Evolutionary conservation across 2,113 vertebrate species (phyloP).

Genomic region (Chamaetylas fuelleborni): DNA sequence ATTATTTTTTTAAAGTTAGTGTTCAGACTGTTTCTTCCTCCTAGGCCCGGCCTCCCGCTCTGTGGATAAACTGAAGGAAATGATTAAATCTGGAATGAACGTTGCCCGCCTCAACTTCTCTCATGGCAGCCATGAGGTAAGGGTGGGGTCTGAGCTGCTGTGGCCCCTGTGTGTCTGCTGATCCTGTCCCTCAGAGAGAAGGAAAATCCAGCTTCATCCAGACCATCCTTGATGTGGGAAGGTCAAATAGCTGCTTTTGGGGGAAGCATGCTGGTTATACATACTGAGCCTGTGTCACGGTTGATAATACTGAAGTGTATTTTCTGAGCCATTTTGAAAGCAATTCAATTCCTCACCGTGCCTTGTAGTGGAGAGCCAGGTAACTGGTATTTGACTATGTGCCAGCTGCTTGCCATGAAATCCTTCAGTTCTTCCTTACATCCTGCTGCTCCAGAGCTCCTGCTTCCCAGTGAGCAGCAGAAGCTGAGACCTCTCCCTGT

Average conservation of each 20-base stretch:
- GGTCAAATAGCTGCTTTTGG: not conserved
- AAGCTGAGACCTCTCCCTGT: not conserved
- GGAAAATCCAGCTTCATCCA: not conserved
- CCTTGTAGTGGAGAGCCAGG: not conserved
- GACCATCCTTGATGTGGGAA: not conserved
- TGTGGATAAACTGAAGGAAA: conserved; percentile 88
- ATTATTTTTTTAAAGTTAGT: not conserved
- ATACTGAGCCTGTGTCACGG: rapidly evolving
- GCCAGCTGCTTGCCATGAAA: not conserved
- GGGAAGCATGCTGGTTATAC: not conserved
- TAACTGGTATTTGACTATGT: not conserved
- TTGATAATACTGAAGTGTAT: not conserved
- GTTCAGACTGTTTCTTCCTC: not conserved
- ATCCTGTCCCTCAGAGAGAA: not conserved
- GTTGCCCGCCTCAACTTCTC: conserved; percentile 98
- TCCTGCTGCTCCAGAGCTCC: not conserved
- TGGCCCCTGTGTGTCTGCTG: rapidly evolving
- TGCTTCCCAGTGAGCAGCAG: not conserved
- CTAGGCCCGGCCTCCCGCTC: conserved; percentile 90
- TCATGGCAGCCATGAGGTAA: conserved; percentile 94
- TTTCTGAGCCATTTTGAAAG: not conserved
- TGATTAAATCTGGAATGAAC: conserved; percentile 99
- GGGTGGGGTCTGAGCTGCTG: not conserved
- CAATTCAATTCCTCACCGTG: not conserved
- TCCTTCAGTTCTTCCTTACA: not conserved